A percentile compares a stretch with the other conserved stretches of the same genome.
Conservation (phyloP, 2,113 vertebrate genomes). For the Xyliphius kryptos region DNA sequence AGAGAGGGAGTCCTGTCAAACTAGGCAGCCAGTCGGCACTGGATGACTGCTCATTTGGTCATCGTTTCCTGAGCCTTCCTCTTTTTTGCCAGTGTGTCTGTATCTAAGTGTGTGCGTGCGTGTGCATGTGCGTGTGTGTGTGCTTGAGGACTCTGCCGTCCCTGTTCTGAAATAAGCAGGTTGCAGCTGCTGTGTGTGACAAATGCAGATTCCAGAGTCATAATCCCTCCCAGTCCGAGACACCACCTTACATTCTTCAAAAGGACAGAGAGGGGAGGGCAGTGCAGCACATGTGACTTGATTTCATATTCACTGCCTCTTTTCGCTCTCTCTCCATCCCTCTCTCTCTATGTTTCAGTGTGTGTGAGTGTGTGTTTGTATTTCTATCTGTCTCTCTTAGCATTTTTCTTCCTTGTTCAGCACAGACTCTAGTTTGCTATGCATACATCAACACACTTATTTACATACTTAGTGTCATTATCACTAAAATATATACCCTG, state of each 20-base stretch:
- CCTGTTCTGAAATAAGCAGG: constrained; percentile 43
- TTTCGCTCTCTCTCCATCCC: constrained; percentile 1
- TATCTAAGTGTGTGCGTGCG: no score
- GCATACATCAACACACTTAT: constrained; percentile 23
- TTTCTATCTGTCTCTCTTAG: constrained; percentile 2
- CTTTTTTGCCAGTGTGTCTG: no score
- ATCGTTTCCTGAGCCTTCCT: no score
- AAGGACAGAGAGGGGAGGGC: constrained; percentile 30
- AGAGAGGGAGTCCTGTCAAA: constrained; percentile 29
- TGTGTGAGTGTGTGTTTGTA: no score
- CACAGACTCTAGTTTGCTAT: constrained; percentile 26
- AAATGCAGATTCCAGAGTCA: constrained; percentile 48
- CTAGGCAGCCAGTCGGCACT: constrained; percentile 35
- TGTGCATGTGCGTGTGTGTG: no score
- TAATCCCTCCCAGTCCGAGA: constrained; percentile 43
- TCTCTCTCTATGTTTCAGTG: no score
- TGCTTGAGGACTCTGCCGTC: constrained; percentile 43
- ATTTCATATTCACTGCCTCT: constrained; percentile 12
- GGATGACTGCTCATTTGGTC: no score
- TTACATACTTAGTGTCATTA: no score
- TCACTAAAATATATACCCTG: no score
- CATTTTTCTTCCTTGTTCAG: no score
- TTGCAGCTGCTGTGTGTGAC: constrained; percentile 47
- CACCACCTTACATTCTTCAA: constrained; percentile 46
- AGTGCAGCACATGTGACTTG: constrained; percentile 14